Evolutionary conservation across 1,140 invertebrate species (phyloP).

Genomic region (Nebria ingens): DNA sequence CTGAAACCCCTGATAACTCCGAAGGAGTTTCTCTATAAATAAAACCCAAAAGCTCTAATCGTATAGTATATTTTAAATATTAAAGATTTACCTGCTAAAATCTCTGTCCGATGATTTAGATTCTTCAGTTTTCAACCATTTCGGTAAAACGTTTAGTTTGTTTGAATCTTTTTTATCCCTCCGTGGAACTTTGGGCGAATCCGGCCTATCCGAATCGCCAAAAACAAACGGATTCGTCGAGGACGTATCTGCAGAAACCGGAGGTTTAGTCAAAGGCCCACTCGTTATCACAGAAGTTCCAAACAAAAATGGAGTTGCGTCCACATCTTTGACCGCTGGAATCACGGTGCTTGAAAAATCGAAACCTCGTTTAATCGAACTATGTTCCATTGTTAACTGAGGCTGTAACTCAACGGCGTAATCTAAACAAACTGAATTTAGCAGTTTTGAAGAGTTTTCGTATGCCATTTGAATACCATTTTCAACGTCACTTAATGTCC

Average conservation of each 20-base stretch:
- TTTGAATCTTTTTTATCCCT: slow-evolving; percentile 40
- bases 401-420: background rate
- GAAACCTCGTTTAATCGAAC: slow-evolving; percentile 43
- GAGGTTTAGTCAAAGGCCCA: slow-evolving; percentile 21
- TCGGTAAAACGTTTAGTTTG: slow-evolving; percentile 55
- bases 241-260: slow-evolving; percentile 18
- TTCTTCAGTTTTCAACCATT: slow-evolving; percentile 58
- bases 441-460: slow-evolving; percentile 16
- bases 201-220: slow-evolving; percentile 24
- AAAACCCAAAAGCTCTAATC: slow-evolving; percentile 10
- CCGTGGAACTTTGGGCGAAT: slow-evolving; percentile 22
- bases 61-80: slow-evolving; percentile 8
- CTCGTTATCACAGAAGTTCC: slow-evolving; percentile 13
- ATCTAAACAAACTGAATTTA: background rate
- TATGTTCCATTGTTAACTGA: slow-evolving; percentile 10
- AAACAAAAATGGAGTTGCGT: slow-evolving; percentile 23
- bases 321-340: slow-evolving; percentile 16
- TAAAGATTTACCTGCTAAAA: slow-evolving; percentile 31
- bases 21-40: slow-evolving; percentile 28
- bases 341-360: slow-evolving; percentile 45
- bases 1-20: slow-evolving; percentile 62
- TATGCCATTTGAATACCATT: slow-evolving; percentile 14
- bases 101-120: slow-evolving; percentile 28
- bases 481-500: slow-evolving; percentile 22
- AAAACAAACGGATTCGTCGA: slow-evolving; percentile 52